These are phyloP conservation scores for Harlomillsia oculata DNA, from an alignment of 1,140 invertebrate genomes.

Conservation along the genomic window DNA sequence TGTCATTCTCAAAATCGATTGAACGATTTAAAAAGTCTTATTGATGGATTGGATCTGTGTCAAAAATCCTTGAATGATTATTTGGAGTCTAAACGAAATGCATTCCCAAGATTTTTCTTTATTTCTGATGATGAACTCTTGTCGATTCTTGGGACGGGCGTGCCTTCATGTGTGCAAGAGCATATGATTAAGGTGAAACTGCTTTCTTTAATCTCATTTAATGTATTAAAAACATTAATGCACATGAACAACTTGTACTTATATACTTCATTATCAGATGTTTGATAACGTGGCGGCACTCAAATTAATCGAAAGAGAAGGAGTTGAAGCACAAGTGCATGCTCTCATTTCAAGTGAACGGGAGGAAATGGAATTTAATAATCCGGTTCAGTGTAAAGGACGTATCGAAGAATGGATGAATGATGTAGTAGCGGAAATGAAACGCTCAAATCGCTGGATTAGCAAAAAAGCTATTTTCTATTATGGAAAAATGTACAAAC, in stretches of 20 bases:
- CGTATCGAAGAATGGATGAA: conserved; percentile 87
- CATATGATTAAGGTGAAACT: conserved; percentile 67
- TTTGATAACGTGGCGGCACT: conserved; percentile 78
- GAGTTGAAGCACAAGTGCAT: conserved; percentile 53
- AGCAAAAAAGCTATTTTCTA: conserved; percentile 79
- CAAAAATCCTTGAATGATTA: conserved; percentile 85
- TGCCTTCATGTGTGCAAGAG: conserved; percentile 69
- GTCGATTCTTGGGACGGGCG: conserved; percentile 74
- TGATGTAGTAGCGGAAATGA: conserved; percentile 69
- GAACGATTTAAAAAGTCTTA: conserved; percentile 62
- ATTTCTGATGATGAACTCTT: conserved; percentile 85
- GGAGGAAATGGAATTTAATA: conserved; percentile 74
- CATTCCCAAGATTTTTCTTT: conserved; percentile 85
- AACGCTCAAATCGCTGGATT: conserved; percentile 66
- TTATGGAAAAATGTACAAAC: conserved; percentile 62
- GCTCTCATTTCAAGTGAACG: conserved; percentile 76
- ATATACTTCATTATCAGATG: conserved; percentile 51
- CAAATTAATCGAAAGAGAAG: conserved; percentile 52
- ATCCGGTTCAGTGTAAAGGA: conserved; percentile 50
- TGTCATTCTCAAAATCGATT: conserved; percentile 54
- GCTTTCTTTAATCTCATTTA: too few relatives aligned
- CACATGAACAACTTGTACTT: conserved; percentile 66
- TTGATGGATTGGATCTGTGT: conserved; percentile 66
- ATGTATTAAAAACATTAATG: too few relatives aligned
- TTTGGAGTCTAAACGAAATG: conserved; percentile 69